Conservation (phyloP, 2,888 invertebrate genomes). For the Harpagoxenus sublaevis region DNA sequence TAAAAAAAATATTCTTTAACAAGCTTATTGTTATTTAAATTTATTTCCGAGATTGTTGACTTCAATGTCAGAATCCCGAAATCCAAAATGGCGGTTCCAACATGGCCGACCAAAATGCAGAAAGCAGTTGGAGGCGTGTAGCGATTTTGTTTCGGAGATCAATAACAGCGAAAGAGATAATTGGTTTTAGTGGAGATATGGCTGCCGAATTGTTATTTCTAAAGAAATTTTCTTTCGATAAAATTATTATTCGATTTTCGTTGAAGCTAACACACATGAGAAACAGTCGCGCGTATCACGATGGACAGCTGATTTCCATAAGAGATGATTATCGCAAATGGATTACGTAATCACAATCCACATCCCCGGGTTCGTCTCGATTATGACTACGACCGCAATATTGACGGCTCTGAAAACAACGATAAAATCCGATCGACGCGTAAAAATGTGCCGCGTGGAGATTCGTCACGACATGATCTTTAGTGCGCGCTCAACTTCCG, state of each 20-base stretch:
- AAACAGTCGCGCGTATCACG: neutral
- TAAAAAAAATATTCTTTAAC: neutral
- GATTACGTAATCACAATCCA: slow-evolving; percentile 20
- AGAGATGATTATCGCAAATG: neutral
- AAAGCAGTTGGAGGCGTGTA: neutral
- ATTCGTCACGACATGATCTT: neutral
- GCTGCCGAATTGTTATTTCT: too few relatives aligned
- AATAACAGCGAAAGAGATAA: neutral
- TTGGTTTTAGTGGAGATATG: neutral
- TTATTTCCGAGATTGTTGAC: neutral
- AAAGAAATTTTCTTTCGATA: neutral
- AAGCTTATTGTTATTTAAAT: neutral
- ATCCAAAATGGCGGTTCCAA: slow-evolving; percentile 40
- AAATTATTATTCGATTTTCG: neutral
- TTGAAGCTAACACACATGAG: neutral
- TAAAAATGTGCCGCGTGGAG: slow-evolving; percentile 16
- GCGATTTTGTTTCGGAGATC: neutral
- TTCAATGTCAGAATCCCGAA: neutral
- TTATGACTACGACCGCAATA: neutral
- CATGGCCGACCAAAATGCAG: slow-evolving; percentile 23
- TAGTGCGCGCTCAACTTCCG: slow-evolving; percentile 53
- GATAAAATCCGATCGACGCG: slow-evolving; percentile 21
- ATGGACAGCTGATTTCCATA: neutral
- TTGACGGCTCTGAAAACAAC: neutral
- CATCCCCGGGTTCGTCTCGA: neutral